These are phyloP conservation scores for Chymomyza costata DNA, from an alignment of 1,140 invertebrate genomes.

Conservation along the genomic window DNA sequence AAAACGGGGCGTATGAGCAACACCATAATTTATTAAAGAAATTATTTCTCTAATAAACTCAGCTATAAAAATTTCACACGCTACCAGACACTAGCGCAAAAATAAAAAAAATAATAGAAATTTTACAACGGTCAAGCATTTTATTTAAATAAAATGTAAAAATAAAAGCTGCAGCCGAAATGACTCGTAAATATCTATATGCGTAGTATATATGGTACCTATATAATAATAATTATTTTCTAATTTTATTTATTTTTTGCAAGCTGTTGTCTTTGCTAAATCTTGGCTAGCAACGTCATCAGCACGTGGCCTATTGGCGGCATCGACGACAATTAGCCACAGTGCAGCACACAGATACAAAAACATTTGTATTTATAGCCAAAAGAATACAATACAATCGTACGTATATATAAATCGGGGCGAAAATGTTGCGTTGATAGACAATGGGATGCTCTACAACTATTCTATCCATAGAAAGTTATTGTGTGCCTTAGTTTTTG, in stretches of 20 bases:
- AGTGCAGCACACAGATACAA: too few species aligned
- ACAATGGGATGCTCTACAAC: too few species aligned
- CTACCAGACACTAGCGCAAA: conserved; percentile 17
- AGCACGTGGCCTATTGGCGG: conserved; percentile 44
- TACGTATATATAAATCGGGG: conserved; percentile 26
- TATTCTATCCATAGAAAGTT: too few species aligned
- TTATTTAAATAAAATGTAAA: conserved; percentile 2
- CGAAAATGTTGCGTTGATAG: too few species aligned
- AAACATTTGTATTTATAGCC: too few species aligned
- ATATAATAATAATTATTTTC: too few species aligned
- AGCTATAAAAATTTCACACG: conserved; percentile 41
- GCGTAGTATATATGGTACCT: too few species aligned
- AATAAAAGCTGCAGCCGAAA: conserved; percentile 16
- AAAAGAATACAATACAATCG: conserved; percentile 1
- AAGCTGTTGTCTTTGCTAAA: conserved; percentile 31
- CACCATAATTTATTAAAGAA: conserved; percentile 22
- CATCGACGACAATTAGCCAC: conserved; percentile 4
- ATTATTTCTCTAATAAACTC: conserved; percentile 18
- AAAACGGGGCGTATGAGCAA: conserved; percentile 44
- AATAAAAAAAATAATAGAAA: conserved; percentile 5
- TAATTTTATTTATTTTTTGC: too few species aligned
- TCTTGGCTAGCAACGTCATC: conserved; percentile 38
- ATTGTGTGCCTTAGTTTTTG: too few species aligned
- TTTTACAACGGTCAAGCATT: too few species aligned
- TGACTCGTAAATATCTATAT: conserved; percentile 66